Evolutionary conservation across 2,113 vertebrate genomes (phyloP).

Genomic region (Paralichthys olivaceus): DNA sequence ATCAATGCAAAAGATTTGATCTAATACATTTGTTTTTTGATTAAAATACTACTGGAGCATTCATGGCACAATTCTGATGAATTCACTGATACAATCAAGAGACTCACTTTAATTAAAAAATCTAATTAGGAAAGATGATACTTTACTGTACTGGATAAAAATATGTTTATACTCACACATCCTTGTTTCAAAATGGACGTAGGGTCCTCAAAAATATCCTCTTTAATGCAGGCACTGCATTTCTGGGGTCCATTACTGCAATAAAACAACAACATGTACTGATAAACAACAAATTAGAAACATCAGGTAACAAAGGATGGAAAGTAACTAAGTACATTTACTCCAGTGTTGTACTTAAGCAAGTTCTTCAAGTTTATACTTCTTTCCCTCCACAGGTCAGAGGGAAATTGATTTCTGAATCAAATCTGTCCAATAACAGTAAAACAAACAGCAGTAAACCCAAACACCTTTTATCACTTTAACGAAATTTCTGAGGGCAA

Average conservation of each 20-base stretch:
- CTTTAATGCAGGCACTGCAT: conserved; percentile 93
- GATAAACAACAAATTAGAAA: neutral
- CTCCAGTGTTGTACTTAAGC: too few species aligned
- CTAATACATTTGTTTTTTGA: too few species aligned
- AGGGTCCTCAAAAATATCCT: conserved; percentile 94
- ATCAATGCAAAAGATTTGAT: neutral
- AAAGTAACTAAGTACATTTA: neutral
- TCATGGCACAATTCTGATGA: neutral
- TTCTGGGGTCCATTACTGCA: conserved; percentile 92
- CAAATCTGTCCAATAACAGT: too few species aligned
- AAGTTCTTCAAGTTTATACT: neutral
- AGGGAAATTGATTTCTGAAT: too few species aligned
- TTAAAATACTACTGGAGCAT: neutral
- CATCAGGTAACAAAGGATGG: neutral
- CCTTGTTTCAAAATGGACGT: conserved; percentile 89
- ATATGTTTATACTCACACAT: conserved; percentile 84
- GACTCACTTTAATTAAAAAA: too few species aligned
- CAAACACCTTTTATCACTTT: too few species aligned
- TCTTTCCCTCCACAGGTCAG: too few species aligned
- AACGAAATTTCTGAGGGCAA: too few species aligned
- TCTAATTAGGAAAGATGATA: too few species aligned
- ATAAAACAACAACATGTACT: conserved; percentile 6
- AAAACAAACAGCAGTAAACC: too few species aligned
- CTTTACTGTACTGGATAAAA: neutral
- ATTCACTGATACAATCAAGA: neutral